Percentiles rank a stretch among this genome's conserved stretches.
These are phyloP conservation scores for Drosophila cracens DNA, from an alignment of 2,888 invertebrate species.

Conservation along the genomic window DNA sequence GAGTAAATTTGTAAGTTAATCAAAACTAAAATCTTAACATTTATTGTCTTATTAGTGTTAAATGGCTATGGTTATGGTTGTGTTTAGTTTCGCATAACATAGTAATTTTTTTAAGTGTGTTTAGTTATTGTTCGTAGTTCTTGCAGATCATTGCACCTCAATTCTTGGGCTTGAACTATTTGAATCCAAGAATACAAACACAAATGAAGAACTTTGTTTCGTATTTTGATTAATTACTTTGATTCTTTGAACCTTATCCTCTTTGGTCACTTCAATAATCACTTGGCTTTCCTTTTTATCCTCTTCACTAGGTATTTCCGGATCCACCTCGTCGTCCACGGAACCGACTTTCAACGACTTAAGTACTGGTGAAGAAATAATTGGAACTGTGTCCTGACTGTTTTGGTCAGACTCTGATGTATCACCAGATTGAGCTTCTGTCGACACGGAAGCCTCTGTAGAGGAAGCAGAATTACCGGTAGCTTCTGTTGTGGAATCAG, in stretches of 20 bases:
- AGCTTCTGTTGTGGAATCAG: neutral
- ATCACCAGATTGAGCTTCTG: neutral
- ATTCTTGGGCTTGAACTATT: constrained; percentile 2
- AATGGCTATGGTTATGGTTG: neutral
- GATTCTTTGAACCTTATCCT: constrained; percentile 16
- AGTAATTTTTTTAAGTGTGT: neutral
- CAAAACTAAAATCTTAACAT: neutral
- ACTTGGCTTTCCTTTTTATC: constrained; percentile 1
- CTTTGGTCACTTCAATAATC: constrained; percentile 6
- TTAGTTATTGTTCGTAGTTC: neutral
- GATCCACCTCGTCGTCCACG: neutral
- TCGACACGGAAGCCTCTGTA: neutral
- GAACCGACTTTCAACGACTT: neutral
- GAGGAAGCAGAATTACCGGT: neutral
- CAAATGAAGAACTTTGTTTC: constrained; percentile 2
- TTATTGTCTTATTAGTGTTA: neutral
- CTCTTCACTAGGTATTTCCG: neutral
- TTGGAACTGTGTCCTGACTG: neutral
- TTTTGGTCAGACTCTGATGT: neutral
- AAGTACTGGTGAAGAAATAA: neutral
- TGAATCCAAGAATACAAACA: constrained; percentile 14
- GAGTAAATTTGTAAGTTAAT: neutral
- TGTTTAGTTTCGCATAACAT: neutral
- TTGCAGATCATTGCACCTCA: constrained; percentile 7
- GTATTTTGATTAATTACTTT: constrained; percentile 11